A percentile compares a stretch with the other conserved stretches of the same genome.
These are phyloP conservation scores for Phoenicopterus ruber DNA, from an alignment of 2,113 vertebrate species.

Conservation along the genomic window DNA sequence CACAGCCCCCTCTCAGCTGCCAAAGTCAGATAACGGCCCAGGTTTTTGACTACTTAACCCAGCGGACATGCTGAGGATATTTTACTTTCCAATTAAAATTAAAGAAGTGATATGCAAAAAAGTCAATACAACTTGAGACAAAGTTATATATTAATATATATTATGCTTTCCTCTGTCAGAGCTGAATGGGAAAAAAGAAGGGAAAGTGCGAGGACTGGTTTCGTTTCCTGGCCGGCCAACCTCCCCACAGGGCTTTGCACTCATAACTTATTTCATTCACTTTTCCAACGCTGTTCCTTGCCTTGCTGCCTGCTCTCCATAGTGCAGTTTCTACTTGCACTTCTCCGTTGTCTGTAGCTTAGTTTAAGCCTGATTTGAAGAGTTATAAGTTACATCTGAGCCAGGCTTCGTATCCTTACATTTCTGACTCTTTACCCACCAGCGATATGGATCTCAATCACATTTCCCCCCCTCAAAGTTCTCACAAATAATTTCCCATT, in stretches of 20 bases:
- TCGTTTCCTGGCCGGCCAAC: background rate
- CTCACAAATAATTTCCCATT: background rate
- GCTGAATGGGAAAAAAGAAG: background rate
- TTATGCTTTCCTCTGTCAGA: background rate
- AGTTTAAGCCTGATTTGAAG: background rate
- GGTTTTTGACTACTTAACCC: background rate
- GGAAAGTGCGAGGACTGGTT: background rate
- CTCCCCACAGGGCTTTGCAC: background rate
- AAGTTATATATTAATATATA: background rate
- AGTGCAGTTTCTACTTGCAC: background rate
- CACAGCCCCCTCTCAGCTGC: background rate
- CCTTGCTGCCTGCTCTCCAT: background rate
- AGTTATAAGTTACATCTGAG: background rate
- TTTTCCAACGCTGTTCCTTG: background rate
- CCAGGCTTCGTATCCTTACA: background rate
- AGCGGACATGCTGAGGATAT: background rate
- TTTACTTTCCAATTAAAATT: background rate
- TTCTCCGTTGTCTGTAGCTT: background rate
- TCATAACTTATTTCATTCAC: background rate
- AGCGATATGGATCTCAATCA: background rate
- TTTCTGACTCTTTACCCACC: background rate
- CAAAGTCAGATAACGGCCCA: background rate
- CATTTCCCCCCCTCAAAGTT: background rate
- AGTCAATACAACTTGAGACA: background rate
- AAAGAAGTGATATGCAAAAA: background rate